These are phyloP conservation scores for Apodemus agrarius DNA, from an alignment of 2,797 vertebrate species.

Conservation along the genomic window DNA sequence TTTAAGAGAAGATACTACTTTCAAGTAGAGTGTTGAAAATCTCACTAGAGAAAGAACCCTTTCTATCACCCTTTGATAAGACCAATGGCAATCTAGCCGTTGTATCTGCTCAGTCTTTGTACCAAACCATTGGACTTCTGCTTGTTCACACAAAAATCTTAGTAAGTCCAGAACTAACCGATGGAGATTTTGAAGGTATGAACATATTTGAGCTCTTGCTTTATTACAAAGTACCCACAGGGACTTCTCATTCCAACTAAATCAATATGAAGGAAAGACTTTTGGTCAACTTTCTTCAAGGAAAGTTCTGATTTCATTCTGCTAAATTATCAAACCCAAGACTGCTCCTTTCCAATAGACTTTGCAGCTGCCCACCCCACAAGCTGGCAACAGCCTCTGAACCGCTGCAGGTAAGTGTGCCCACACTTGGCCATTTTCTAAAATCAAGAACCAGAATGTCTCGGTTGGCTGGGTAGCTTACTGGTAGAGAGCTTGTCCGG, in stretches of 20 bases:
- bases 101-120: neutral
- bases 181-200: neutral
- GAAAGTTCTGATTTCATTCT: neutral
- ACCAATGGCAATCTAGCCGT: neutral
- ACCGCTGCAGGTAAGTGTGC: neutral
- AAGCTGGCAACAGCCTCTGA: neutral
- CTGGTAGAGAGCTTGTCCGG: neutral
- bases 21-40: neutral
- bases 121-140: neutral
- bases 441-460: neutral
- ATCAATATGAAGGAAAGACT: neutral
- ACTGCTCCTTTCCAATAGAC: neutral
- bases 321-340: neutral
- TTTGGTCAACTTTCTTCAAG: neutral
- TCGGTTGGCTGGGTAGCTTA: neutral
- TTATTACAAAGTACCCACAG: conserved; percentile 6
- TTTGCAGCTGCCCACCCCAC: neutral
- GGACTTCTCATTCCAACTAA: neutral
- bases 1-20: neutral
- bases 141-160: neutral
- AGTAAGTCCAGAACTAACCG: conserved; percentile 1
- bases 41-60: neutral
- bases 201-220: neutral
- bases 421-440: neutral
- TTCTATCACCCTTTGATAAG: neutral